A percentile compares a stretch with the other conserved stretches of the same genome.
These are phyloP conservation scores for Euglossa dilemma DNA, from an alignment of 1,140 invertebrate genomes.

Conservation along the genomic window DNA sequence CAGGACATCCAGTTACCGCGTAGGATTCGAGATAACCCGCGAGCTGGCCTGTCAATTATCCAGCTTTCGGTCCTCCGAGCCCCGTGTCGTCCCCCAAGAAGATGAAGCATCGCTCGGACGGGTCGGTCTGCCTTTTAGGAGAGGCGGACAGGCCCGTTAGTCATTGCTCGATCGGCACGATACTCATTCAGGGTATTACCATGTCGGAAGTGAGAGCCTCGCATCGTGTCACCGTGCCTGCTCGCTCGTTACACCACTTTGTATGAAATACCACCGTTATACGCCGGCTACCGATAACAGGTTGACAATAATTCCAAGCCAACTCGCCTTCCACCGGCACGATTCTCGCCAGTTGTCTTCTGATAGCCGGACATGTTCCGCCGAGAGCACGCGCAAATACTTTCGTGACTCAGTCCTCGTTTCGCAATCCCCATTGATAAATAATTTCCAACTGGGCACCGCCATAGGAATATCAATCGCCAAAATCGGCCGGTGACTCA, in stretches of 20 bases:
- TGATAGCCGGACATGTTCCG: too few species aligned
- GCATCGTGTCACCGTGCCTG: conserved; percentile 23
- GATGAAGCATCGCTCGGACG: conserved; percentile 75
- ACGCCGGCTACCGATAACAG: neutral
- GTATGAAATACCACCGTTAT: conserved; percentile 35
- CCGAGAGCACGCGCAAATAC: too few species aligned
- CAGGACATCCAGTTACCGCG: conserved; percentile 18
- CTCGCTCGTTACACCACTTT: neutral
- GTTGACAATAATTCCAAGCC: too few species aligned
- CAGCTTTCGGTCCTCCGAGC: conserved; percentile 61
- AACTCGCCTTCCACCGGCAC: too few species aligned
- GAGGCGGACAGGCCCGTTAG: conserved; percentile 67
- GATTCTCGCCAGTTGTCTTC: too few species aligned
- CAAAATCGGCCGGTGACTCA: too few species aligned
- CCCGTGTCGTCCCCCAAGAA: conserved; percentile 67
- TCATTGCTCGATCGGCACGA: conserved; percentile 54
- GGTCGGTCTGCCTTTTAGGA: conserved; percentile 60
- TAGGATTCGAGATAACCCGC: conserved; percentile 41
- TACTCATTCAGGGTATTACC: conserved; percentile 41
- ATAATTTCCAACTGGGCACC: too few species aligned
- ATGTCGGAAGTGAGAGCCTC: conserved; percentile 59
- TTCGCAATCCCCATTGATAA: too few species aligned
- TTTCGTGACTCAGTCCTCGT: too few species aligned
- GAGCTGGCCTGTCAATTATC: conserved; percentile 73
- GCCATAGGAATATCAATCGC: too few species aligned